Evolutionary conservation across 2,888 invertebrate genomes (phyloP).

Genomic region (Malthinus seriepunctatus): DNA sequence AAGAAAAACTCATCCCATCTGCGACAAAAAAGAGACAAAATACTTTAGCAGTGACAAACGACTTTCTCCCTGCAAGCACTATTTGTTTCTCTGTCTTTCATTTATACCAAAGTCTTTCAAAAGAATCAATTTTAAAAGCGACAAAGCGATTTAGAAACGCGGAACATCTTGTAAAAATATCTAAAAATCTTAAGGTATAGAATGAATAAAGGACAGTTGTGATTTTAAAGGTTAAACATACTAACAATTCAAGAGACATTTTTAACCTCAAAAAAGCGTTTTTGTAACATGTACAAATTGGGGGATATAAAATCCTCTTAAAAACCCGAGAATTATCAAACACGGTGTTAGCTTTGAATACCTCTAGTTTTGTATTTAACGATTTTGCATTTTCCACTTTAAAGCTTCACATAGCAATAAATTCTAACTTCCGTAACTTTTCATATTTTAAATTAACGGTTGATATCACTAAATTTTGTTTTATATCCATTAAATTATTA

Average conservation of each 20-base stretch:
- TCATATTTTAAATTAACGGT: slow-evolving; percentile 38
- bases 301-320: slow-evolving; percentile 19
- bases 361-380: too few species aligned
- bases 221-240: slow-evolving; percentile 16
- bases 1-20: slow-evolving; percentile 32
- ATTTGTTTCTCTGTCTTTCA: slow-evolving; percentile 36
- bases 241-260: slow-evolving; percentile 15
- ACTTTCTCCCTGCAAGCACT: slow-evolving; percentile 35
- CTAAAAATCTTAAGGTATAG: slow-evolving; percentile 15
- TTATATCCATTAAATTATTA: too few species aligned
- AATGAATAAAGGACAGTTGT: slow-evolving; percentile 8
- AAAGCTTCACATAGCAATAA: slow-evolving; percentile 14
- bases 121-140: slow-evolving; percentile 41
- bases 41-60: slow-evolving; percentile 41
- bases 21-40: slow-evolving; percentile 34
- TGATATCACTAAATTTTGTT: too few species aligned
- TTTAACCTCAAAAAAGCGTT: slow-evolving; percentile 5
- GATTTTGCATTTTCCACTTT: neutral
- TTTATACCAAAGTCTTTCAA: slow-evolving; percentile 38
- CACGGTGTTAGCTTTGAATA: too few species aligned
- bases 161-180: slow-evolving; percentile 20
- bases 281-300: slow-evolving; percentile 1
- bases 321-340: slow-evolving; percentile 3
- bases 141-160: slow-evolving; percentile 34
- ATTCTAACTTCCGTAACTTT: slow-evolving; percentile 33